A percentile compares a stretch with the other conserved stretches of the same genome.
phyloP scores from a whole-genome alignment of 1,140 invertebrate genomes.

The Pectinophora gossypiella region DNA sequence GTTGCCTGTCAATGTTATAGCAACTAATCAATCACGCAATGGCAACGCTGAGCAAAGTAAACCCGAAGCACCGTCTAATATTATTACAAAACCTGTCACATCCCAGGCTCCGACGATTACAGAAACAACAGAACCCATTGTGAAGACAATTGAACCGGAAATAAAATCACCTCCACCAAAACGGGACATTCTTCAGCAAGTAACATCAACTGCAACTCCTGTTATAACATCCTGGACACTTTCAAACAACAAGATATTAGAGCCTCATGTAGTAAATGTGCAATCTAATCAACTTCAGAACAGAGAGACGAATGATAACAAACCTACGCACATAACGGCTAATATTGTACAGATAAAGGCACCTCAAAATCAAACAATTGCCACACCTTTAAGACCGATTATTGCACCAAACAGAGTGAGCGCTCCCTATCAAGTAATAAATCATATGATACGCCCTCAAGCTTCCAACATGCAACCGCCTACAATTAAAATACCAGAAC shows the following conservation, averaged over 20 bases:
- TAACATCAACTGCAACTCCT: constrained; percentile 72
- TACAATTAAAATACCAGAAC: constrained; percentile 77
- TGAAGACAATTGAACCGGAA: constrained; percentile 31
- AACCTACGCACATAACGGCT: constrained; percentile 61
- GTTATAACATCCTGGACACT: constrained; percentile 75
- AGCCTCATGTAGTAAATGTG: constrained; percentile 56
- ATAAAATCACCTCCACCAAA: constrained; percentile 50
- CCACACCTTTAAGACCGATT: constrained; percentile 43
- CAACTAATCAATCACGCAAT: constrained; percentile 37
- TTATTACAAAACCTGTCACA: constrained; percentile 37
- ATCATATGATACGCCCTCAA: constrained; percentile 62
- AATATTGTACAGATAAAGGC: constrained; percentile 67
- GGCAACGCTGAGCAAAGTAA: constrained; percentile 31
- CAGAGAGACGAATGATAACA: constrained; percentile 54
- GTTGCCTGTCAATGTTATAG: constrained; percentile 56
- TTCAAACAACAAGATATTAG: constrained; percentile 55
- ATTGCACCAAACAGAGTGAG: constrained; percentile 47
- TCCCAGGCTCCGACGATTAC: constrained; percentile 37
- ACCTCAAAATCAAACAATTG: constrained; percentile 41
- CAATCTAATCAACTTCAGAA: constrained; percentile 29
- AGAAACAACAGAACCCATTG: constrained; percentile 25
- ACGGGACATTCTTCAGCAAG: constrained; percentile 66
- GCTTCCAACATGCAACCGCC: constrained; percentile 73
- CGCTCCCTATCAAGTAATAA: constrained; percentile 67
- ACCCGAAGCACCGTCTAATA: constrained; percentile 31